A percentile compares a stretch with the other conserved stretches of the same genome.
These are phyloP conservation scores for Protophormia terraenovae DNA, from an alignment of 2,888 invertebrate species.

Conservation along the genomic window DNA sequence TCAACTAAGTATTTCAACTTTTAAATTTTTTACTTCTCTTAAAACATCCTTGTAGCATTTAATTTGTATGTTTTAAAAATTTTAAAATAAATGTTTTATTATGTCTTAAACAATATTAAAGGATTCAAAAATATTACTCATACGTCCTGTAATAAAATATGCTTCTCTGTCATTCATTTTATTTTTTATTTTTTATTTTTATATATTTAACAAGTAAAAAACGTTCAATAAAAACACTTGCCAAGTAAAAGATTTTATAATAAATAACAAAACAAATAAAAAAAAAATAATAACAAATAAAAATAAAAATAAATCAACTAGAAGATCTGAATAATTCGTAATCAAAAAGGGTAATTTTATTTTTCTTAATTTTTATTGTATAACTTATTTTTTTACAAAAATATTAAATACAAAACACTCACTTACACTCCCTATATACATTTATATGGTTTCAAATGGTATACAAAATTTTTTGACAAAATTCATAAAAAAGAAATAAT, in stretches of 20 bases:
- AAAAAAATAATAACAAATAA: slow-evolving; percentile 11
- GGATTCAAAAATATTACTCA: no score
- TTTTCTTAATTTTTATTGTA: slow-evolving; percentile 56
- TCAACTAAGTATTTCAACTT: no score
- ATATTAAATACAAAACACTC: slow-evolving; percentile 26
- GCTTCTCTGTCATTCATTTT: no score
- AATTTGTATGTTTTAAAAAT: no score
- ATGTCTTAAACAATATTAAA: no score
- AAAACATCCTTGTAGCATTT: no score
- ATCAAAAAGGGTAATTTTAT: slow-evolving; percentile 70
- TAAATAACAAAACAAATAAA: not conserved
- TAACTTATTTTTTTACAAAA: slow-evolving; percentile 43
- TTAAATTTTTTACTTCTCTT: no score
- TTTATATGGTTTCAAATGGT: slow-evolving; percentile 67
- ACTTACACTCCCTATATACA: slow-evolving; percentile 14
- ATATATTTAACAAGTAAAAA: no score
- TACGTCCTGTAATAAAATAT: no score
- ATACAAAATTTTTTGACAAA: slow-evolving; percentile 59
- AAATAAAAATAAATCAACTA: slow-evolving; percentile 37
- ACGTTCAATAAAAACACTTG: slow-evolving; percentile 38
- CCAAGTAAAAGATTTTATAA: slow-evolving; percentile 20
- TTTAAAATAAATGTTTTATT: no score
- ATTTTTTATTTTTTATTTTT: no score
- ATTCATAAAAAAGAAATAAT: slow-evolving; percentile 36
- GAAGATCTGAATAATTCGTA: slow-evolving; percentile 68